A percentile compares a stretch with the other conserved stretches of the same genome.
Evolutionary conservation across 2,113 vertebrate species (phyloP).

Genomic region (Dolichotis patagonum): DNA sequence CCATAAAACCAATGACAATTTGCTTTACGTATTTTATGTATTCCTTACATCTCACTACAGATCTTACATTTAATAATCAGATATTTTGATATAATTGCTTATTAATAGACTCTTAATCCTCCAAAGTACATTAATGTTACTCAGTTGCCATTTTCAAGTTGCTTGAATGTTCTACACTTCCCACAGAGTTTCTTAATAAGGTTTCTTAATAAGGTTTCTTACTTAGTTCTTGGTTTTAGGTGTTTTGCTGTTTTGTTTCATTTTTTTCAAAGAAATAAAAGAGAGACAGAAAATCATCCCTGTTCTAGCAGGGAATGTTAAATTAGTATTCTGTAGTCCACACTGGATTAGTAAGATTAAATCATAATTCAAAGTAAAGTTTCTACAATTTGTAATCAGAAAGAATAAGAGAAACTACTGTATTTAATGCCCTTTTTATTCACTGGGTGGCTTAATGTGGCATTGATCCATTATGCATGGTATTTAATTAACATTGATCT

Average conservation of each 20-base stretch:
- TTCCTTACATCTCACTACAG: neutral
- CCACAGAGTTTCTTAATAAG: neutral
- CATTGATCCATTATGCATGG: neutral
- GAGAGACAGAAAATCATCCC: neutral
- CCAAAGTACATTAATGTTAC: neutral
- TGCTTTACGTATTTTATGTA: neutral
- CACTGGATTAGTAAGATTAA: conserved; percentile 5
- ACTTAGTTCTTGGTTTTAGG: neutral
- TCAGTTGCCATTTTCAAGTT: neutral
- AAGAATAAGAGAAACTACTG: neutral
- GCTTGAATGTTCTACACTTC: neutral
- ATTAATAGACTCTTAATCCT: neutral
- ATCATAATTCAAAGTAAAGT: conserved; percentile 33
- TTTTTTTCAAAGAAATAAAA: neutral
- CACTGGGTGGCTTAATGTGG: neutral
- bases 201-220: neutral
- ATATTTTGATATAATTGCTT: conserved; percentile 6
- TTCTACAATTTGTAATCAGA: neutral
- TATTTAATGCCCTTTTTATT: neutral
- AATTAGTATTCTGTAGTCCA: neutral
- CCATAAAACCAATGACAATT: neutral
- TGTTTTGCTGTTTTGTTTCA: neutral
- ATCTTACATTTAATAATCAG: neutral
- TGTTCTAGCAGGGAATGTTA: neutral
- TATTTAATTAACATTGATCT: neutral